Conservation (phyloP, 92 coral and sea anemone genomes). For the Pocillopora grandis region DNA sequence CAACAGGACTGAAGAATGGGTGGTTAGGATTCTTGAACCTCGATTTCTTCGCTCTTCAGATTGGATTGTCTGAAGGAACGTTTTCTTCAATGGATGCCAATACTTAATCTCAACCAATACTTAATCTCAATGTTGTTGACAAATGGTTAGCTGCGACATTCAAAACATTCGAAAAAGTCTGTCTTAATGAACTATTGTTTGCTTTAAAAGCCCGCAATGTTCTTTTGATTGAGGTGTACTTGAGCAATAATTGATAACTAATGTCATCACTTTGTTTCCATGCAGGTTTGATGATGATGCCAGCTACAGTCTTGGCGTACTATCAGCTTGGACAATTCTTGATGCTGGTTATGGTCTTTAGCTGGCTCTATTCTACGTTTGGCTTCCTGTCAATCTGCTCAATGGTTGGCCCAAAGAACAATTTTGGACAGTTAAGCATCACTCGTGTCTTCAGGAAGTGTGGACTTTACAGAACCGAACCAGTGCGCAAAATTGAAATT, state of each 20-base stretch:
- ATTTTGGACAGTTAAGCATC: conserved; percentile 88
- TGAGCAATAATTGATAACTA: too few relatives aligned
- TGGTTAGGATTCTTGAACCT: conserved; percentile 63
- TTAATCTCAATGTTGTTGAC: too few relatives aligned
- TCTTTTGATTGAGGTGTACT: too few relatives aligned
- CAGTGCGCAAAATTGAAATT: neutral
- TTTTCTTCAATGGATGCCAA: too few relatives aligned
- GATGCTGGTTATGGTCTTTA: conserved; percentile 90
- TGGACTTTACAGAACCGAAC: conserved; percentile 13
- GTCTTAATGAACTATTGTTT: too few relatives aligned
- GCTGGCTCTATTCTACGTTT: conserved; percentile 93
- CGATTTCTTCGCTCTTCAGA: conserved; percentile 74
- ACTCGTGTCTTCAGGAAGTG: conserved; percentile 6
- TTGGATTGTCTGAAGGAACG: conserved; percentile 74
- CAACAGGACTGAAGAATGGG: conserved; percentile 74
- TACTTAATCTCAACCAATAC: too few relatives aligned
- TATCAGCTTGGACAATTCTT: conserved; percentile 95
- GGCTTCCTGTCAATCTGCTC: conserved; percentile 84
- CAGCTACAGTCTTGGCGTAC: conserved; percentile 85
- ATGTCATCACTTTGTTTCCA: too few relatives aligned
- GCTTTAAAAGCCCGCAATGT: too few relatives aligned
- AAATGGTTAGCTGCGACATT: too few relatives aligned
- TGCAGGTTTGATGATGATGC: conserved; percentile 91
- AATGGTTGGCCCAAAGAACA: conserved; percentile 77
- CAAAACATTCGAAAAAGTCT: too few relatives aligned